These are phyloP conservation scores for Lutjanus erythropterus DNA, from an alignment of 2,113 vertebrate species.

Conservation along the genomic window DNA sequence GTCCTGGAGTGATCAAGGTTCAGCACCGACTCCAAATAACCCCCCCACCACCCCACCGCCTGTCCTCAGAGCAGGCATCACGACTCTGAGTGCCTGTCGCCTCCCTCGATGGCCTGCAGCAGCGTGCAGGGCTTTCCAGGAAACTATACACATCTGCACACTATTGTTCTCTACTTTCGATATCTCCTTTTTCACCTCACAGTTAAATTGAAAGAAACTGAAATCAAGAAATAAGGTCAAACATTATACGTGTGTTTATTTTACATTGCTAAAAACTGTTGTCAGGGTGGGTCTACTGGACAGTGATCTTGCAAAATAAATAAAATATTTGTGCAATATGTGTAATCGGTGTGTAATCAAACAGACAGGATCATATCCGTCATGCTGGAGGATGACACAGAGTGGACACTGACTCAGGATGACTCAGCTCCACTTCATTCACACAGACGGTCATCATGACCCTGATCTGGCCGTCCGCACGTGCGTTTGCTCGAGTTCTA, in stretches of 20 bases:
- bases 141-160: neutral
- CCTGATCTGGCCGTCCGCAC: neutral
- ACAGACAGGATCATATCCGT: neutral
- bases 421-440: neutral
- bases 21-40: conserved; percentile 42
- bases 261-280: neutral
- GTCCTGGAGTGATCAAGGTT: conserved; percentile 71
- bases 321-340: neutral
- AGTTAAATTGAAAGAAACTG: neutral
- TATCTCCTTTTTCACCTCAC: neutral
- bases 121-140: conserved; percentile 11
- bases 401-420: neutral
- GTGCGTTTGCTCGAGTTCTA: neutral
- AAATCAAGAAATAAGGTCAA: no score
- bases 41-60: no score
- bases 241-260: no score
- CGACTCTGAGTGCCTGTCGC: conserved; percentile 16
- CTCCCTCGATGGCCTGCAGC: conserved; percentile 6
- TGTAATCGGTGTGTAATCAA: neutral
- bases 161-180: neutral
- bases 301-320: no score
- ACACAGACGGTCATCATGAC: neutral
- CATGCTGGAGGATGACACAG: neutral
- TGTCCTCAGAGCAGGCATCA: conserved; percentile 23
- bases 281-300: neutral